These are phyloP conservation scores for Echiichthys vipera DNA, from an alignment of 2,797 vertebrate species.

Conservation along the genomic window DNA sequence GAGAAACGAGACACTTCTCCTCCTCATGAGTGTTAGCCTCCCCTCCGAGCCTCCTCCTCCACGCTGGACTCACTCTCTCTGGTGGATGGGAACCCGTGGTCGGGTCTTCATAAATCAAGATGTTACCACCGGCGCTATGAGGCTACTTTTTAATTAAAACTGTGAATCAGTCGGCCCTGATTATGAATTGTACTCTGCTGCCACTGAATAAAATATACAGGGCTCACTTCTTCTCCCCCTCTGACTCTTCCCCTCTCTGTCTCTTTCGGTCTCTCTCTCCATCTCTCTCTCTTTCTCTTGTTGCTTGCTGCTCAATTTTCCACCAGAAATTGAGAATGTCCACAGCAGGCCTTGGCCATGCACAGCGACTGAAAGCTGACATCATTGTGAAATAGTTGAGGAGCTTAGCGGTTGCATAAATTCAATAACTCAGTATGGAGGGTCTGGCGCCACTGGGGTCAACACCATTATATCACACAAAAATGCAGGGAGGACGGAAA, in stretches of 20 bases:
- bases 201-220: slow-evolving; percentile 80
- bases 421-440: slow-evolving; percentile 70
- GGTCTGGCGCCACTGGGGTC: slow-evolving; percentile 63
- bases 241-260: slow-evolving; percentile 40
- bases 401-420: slow-evolving; percentile 77
- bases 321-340: slow-evolving; percentile 56
- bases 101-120: slow-evolving; percentile 80
- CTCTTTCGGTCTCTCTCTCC: slow-evolving; percentile 18
- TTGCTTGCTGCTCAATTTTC: slow-evolving; percentile 52
- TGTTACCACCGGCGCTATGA: slow-evolving; percentile 72
- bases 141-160: slow-evolving; percentile 86
- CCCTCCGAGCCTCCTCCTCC: slow-evolving; percentile 9
- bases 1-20: slow-evolving; percentile 50
- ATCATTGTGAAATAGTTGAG: slow-evolving; percentile 58
- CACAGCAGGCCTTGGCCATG: slow-evolving; percentile 26
- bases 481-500: slow-evolving; percentile 57
- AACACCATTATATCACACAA: slow-evolving; percentile 69
- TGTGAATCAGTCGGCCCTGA: slow-evolving; percentile 79
- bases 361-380: slow-evolving; percentile 46
- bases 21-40: slow-evolving; percentile 34
- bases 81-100: slow-evolving; percentile 65
- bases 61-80: slow-evolving; percentile 54
- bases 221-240: slow-evolving; percentile 43
- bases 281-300: slow-evolving; percentile 2
- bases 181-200: slow-evolving; percentile 82